phyloP scores from a whole-genome alignment of 2,797 vertebrate genomes.

The Lagocephalus sceleratus region DNA sequence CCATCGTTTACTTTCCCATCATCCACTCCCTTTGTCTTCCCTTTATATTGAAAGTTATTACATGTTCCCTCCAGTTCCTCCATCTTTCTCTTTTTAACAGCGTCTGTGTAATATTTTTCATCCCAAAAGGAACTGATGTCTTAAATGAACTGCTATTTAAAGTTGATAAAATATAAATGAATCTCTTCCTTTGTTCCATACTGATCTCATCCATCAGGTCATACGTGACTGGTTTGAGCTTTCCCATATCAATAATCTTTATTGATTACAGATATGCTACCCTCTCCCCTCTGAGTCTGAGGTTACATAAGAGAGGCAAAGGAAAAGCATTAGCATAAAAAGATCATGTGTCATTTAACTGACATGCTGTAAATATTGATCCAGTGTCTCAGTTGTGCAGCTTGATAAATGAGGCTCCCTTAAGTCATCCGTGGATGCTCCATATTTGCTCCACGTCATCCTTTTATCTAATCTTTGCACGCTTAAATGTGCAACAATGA shows the following conservation, averaged over 20 bases:
- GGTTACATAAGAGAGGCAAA: constrained; percentile 1
- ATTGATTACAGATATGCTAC: constrained; percentile 30
- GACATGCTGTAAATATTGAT: constrained; percentile 8
- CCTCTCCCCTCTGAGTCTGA: constrained; percentile 12
- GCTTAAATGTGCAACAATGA: background rate
- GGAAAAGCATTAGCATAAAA: background rate
- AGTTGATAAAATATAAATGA: no score
- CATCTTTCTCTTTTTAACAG: background rate
- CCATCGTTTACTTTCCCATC: background rate
- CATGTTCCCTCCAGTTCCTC: background rate
- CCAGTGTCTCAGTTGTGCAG: background rate
- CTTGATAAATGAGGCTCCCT: background rate
- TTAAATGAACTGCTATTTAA: no score
- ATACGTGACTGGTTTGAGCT: constrained; percentile 1
- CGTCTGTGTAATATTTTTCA: background rate
- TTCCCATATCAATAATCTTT: constrained; percentile 13
- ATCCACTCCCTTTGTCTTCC: background rate
- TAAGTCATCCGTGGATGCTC: background rate
- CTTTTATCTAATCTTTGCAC: background rate
- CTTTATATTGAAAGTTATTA: background rate
- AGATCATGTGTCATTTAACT: constrained; percentile 26
- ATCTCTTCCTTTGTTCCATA: background rate
- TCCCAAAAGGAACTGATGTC: background rate
- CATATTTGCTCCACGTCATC: no score
- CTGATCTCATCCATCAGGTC: background rate